Base-by-base conservation (phyloP, 2,113 vertebrate genomes). In the Cynocephalus volans region DNA sequence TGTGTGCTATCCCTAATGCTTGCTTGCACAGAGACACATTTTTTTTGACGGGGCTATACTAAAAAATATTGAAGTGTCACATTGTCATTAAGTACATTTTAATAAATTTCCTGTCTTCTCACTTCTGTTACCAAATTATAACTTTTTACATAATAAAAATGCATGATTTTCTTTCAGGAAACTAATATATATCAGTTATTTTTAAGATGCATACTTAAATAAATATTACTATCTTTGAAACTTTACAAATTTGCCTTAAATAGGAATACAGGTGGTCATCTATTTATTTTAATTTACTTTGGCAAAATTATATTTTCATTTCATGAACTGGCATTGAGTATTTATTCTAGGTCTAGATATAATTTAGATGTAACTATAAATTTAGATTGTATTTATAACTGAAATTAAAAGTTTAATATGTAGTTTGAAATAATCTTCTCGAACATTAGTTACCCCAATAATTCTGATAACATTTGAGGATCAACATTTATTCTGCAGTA, bases 91-190 rank as follows among this genome's bases (percentile, higher is more conserved):
- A 80, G 31, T 64, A 64, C 1, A 8, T 58, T 87, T 86, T 84
- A 67, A 80, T 60, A 7, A 89, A 76, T 70, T 95, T 21, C 23
- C 5, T 83, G 1, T 64, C 19, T 45, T 12, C 18, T 86, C 41
- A 41, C 12, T 26, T n/a, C 50, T 31, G 23, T 70, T 24, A 77
- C 5, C 21, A 64, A 79, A 48, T 21, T 65, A 8, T 58, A 88
- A 67, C 19, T 41, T 75, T 95, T 96, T 77, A 81, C 31, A n/a
- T 48, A 67, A 50, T 75, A 73, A 82, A 89, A 94, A 64, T n/a
- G 13, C 12, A 58, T 70, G 17, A 50, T 88, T 90, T 95, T 88
- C 21, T 72, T 88, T 64, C 28, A 60, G 13, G 28, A 88, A 90
- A 82, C 11, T 56, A 64, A 54, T 67, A 64, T 48, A 33, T 69